Conservation (phyloP, 1,140 invertebrate species). For the Phenacoccus solenopsis region DNA sequence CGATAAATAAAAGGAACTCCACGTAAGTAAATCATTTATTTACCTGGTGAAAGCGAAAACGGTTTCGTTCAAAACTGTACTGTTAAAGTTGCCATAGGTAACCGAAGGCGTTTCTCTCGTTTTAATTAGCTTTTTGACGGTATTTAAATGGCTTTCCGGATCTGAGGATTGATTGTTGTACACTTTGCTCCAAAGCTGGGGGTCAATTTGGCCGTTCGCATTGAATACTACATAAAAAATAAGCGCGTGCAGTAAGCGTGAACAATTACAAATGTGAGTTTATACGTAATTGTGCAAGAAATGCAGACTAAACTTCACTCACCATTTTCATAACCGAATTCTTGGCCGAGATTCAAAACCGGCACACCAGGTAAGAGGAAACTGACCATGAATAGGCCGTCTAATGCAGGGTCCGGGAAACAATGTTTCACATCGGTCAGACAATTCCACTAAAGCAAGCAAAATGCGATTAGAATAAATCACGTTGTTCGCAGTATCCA, state of each 20-base stretch:
- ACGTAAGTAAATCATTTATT: no score
- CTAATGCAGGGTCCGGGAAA: not conserved
- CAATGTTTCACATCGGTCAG: not conserved
- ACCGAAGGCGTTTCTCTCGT: not conserved
- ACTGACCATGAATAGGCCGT: not conserved
- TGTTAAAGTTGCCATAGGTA: not conserved
- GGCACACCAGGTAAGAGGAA: not conserved
- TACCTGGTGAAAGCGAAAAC: slow-evolving; percentile 10
- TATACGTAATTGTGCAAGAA: not conserved
- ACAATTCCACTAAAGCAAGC: not conserved
- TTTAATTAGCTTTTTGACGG: not conserved
- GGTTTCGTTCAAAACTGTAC: not conserved
- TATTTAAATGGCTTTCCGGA: not conserved
- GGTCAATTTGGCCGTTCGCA: not conserved
- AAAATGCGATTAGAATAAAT: not conserved
- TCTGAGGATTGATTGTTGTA: not conserved
- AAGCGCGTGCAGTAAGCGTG: no score
- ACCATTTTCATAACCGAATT: not conserved
- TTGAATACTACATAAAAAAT: not conserved
- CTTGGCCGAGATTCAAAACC: not conserved
- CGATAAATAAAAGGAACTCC: no score
- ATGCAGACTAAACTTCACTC: not conserved
- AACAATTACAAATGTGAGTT: not conserved
- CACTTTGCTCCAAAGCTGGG: not conserved
- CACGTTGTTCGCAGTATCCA: not conserved